Evolutionary conservation across 2,113 vertebrate genomes (phyloP), one percentile per base, ranked within the genome.

Genomic region (Arothron firmamentum): DNA sequence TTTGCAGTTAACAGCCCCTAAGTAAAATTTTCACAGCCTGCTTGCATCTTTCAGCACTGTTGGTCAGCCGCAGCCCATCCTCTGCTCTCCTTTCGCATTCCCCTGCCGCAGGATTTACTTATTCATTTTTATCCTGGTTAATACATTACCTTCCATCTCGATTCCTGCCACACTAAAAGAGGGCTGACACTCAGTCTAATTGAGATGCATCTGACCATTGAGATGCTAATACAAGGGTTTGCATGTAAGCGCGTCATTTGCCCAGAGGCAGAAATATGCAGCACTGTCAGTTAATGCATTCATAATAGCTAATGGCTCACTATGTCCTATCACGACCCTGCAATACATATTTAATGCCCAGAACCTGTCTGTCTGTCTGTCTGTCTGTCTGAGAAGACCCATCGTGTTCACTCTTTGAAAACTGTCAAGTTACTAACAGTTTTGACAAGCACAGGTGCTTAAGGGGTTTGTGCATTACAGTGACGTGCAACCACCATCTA

Each of bases 321-420:
- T 68, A 79, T 84, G 80, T 85, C 79, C 79, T 76, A 86, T 87
- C 74, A 80, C 68, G 62, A 69, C 65, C 49, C 52, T 43, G 82
- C 75, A 77, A 81, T 87, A 62, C 76, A 87, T 85, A 86, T 89
- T 87, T 88, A 84, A 88, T 81, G 80, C 53, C 65, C 48, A 6
- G 47, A 31, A 69, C 68, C 85, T 87, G 65, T 52, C 55, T 72
- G 65, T 63, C 78, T 74, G 34, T 70, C 52, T 56, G 71, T 52
- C 56, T 74, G 68, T 70, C 65, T 66, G 57, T 74, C 54, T 56
- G 57, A 68, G 65, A 28, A 25, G 57, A 59, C 49, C 71, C 70
- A 66, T 70, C 64, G 62, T 55, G 43, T 59, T 52, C 20, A 2
- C 16, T 66, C 68, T 46, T 74, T 10, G 79, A 75, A 52, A 79